phyloP scores from a whole-genome alignment of 2,888 invertebrate species.

The Zygaena filipendulae region DNA sequence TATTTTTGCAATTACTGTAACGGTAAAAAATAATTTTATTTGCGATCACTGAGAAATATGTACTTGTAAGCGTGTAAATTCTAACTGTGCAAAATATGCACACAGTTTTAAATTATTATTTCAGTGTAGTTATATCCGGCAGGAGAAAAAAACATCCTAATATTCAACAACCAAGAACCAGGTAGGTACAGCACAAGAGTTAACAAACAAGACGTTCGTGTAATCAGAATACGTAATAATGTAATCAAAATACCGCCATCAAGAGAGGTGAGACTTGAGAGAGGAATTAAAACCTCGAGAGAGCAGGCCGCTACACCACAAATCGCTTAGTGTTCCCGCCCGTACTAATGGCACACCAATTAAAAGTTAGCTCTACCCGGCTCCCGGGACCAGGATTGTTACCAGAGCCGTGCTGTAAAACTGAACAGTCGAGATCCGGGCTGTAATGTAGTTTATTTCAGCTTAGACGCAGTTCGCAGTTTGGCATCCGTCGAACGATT shows the following conservation, averaged over 20 bases:
- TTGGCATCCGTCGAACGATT: slow-evolving; percentile 31
- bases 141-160: too few species aligned
- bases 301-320: slow-evolving; percentile 65
- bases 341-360: slow-evolving; percentile 68
- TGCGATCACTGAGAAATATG: too few species aligned
- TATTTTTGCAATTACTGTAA: too few species aligned
- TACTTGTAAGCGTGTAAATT: too few species aligned
- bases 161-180: too few species aligned
- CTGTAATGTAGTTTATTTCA: slow-evolving; percentile 54
- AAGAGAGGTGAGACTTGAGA: slow-evolving; percentile 49
- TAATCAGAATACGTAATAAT: slow-evolving; percentile 25
- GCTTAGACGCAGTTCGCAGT: slow-evolving; percentile 28
- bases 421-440: slow-evolving; percentile 51
- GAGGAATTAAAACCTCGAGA: slow-evolving; percentile 49
- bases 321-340: slow-evolving; percentile 65
- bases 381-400: slow-evolving; percentile 54
- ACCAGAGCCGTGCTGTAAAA: slow-evolving; percentile 53
- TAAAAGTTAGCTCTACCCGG: slow-evolving; percentile 56
- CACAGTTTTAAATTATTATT: neutral
- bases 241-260: slow-evolving; percentile 34
- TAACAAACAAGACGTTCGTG: slow-evolving; percentile 4
- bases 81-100: too few species aligned
- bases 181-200: too few species aligned
- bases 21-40: too few species aligned
- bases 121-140: too few species aligned